Conservation (phyloP, 1,140 invertebrate species). For the Archivesica marissinica region DNA sequence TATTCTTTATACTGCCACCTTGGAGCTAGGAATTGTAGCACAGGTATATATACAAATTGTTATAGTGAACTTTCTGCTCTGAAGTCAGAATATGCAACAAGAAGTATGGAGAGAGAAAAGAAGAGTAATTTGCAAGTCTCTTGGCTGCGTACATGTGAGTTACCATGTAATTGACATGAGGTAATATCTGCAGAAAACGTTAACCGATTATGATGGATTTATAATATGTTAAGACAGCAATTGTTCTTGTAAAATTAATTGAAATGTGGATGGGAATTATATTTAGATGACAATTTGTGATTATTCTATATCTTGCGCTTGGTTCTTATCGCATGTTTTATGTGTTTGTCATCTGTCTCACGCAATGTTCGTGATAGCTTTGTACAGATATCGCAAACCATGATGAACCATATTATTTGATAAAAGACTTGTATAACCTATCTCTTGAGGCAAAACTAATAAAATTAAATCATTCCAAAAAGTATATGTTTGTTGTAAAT, state of each 20-base stretch:
- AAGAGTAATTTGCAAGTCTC: no score
- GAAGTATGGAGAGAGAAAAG: no score
- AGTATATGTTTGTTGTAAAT: conserved; percentile 21
- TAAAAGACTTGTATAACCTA: conserved; percentile 36
- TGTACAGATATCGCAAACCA: conserved; percentile 19
- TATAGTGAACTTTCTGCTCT: no score
- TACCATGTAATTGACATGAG: not conserved
- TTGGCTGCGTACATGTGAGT: no score
- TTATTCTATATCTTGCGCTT: not conserved
- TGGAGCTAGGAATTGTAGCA: no score
- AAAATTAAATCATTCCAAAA: conserved; percentile 51
- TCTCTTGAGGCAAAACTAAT: conserved; percentile 52
- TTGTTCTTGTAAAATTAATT: not conserved
- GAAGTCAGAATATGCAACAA: no score
- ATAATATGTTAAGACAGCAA: not conserved
- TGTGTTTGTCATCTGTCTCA: conserved; percentile 37
- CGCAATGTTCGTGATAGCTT: not conserved
- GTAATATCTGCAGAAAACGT: not conserved
- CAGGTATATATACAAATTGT: no score
- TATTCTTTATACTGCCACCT: no score
- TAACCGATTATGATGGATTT: not conserved
- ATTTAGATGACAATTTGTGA: not conserved
- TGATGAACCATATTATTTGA: conserved; percentile 9
- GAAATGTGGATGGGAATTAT: not conserved
- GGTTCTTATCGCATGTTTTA: not conserved